Evolutionary conservation across 1,140 invertebrate genomes (phyloP), one percentile per base, ranked within the genome.

Genomic region (Antheraea pernyi): DNA sequence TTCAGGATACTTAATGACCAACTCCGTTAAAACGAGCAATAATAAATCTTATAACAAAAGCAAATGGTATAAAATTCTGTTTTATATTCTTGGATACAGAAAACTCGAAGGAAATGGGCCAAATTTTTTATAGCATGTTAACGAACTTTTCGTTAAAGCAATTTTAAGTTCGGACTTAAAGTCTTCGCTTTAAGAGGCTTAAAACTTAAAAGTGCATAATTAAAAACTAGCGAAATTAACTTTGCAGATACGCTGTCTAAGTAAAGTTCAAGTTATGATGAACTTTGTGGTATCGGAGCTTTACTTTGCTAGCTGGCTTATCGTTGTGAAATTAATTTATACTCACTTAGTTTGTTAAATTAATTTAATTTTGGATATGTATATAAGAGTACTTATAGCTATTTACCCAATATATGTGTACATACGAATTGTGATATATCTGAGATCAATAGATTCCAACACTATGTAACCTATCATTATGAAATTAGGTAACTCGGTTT

Each of bases 191-290:
- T 74, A 67, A 69, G 65, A 30, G 69, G 69, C 62, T 75, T 71
- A 69, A 72, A 76, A 76, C 70, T 76, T 69, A 73, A 76, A 73
- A 76, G 70, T 73, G 69, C 68, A 73, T 78, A 78, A 75, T 75
- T 76, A 74, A 76, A 78, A 72, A 69, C 72, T 69, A 71, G 59
- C 69, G 62, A 78, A 69, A 74, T 70, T 69, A 76, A 76, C 69
- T 76, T 78, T 37, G 68, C 58, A 74, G 30, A 13, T 61, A 61
- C 30, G 60, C 58, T 68, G 61, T 63, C 68, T 70, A 65, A 69
- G 70, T 60, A 67, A 75, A 77, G 69, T 77, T 74, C 68, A 72
- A 72, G 73, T 75, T 73, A 70, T 73, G 65, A 70, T 73, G 65
- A 75, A 75, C 63, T 74, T 69, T n/a, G 46, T 53, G 68, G 64